Base-by-base conservation (phyloP, 2,888 invertebrate genomes). In the Thereva nobilitata region DNA sequence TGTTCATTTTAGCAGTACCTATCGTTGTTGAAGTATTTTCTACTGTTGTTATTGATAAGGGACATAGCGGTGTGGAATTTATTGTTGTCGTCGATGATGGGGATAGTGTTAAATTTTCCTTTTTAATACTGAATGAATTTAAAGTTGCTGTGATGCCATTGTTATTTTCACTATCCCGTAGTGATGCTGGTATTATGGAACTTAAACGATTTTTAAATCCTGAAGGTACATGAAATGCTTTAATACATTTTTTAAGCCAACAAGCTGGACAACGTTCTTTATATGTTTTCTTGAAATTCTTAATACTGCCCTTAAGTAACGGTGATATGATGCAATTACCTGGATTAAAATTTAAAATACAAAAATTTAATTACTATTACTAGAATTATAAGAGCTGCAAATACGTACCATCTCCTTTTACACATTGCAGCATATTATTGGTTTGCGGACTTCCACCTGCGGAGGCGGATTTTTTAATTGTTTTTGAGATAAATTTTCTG, bases 171-270 rank as follows among this genome's bases (percentile, higher is more conserved):
- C 8, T 55, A 41, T 70, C 64, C 71, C 83, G 77, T 88, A 90
- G 88, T 71, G 85, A 84, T 41, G 85, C 82, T 1, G 92, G 91
- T 72, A 93, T 80, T 80, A 91, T 85, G 63, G 86, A 84, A 70
- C 86, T 86, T 64, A 93, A 82, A 59, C 88, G 87, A 69, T 86
- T 83, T 76, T 87, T 86, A 68, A 91, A 83, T 47, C 85, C 84
- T 38, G 86, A 82, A 59, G 92, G 90, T 76, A 93, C 86, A 80
- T 91, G 90, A 79, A 91, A 91, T 68, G 89, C 87, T 75, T 88
- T 87, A 52, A 93, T 82, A 78, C 93, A 93, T 84, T 91, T 87
- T 80, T 90, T 91, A 8, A 94, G 83, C 92, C 94, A 93, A 79
- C 94, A 95, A 10, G 92, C 92, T 63, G 90, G 87, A 80, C 94